These are phyloP conservation scores for Drosophila ananassae DNA, from an alignment of 1,140 invertebrate species.

Conservation along the genomic window DNA sequence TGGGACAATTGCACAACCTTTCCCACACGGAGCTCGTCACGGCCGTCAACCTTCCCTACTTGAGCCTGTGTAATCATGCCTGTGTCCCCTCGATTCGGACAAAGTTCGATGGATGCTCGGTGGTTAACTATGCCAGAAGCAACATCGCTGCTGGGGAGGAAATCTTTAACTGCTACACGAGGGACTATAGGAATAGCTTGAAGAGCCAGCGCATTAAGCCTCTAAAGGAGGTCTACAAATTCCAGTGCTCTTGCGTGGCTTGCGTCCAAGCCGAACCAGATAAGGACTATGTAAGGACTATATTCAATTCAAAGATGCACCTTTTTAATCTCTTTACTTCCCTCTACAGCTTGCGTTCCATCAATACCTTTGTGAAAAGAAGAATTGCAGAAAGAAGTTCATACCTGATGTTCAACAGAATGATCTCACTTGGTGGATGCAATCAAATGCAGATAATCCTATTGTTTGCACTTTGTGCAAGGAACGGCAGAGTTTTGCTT, in stretches of 20 bases:
- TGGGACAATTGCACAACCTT: conserved; percentile 59
- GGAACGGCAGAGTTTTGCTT: conserved; percentile 27
- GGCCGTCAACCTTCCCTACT: conserved; percentile 69
- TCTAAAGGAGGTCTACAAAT: conserved; percentile 55
- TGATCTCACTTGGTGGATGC: conserved; percentile 58
- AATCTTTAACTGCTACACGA: conserved; percentile 72
- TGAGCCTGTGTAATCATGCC: conserved; percentile 71
- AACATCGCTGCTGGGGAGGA: conserved; percentile 44
- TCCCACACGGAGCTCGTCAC: conserved; percentile 18
- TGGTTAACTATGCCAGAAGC: conserved; percentile 34
- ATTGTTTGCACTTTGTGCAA: conserved; percentile 51
- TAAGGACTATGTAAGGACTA: conserved; percentile 56
- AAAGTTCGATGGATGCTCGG: conserved; percentile 52
- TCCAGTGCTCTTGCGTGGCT: conserved; percentile 57
- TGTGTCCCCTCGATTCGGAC: conserved; percentile 53
- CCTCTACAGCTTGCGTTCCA: conserved; percentile 48
- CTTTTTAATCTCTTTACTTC: not conserved
- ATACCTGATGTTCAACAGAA: conserved; percentile 8
- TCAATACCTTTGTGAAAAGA: conserved; percentile 63
- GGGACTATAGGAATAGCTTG: conserved; percentile 41
- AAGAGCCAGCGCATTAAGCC: conserved; percentile 18
- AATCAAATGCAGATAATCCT: not conserved
- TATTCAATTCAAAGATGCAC: not conserved
- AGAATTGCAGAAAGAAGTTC: conserved; percentile 43
- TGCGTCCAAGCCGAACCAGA: conserved; percentile 45